Base-by-base conservation (phyloP, 2,797 vertebrate genomes). In the Anguilla obscura region DNA sequence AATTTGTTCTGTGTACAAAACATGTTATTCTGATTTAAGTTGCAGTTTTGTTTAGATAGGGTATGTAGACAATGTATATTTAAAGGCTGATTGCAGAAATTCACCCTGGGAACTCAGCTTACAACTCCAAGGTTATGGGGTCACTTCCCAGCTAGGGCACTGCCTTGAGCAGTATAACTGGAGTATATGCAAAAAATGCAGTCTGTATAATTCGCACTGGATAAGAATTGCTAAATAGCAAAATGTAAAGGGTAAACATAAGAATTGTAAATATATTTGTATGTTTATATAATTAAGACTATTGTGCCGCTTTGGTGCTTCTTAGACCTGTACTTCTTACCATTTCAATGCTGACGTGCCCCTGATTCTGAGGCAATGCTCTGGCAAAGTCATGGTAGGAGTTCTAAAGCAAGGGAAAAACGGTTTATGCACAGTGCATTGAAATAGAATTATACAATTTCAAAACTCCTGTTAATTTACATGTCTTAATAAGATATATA, bases 321-420 rank as follows among this genome's bases (percentile, higher is more conserved):
- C 33, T 52, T 10, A 27, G 9, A 33, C 2, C 48, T 21, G 10
- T 3, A 27, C 10, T 9, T 58, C 88, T 89, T 82, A 89, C 88
- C 85, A 89, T 36, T 66, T 89, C 88, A 56, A 89, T 87, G 86
- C 88, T 89, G n/a, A 87, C 82, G 24, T 86, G 88, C 14, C 86
- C 88, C n/a, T 54, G 88, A 12, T 45, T 71, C 82, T 84, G 88
- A 56, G 88, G 27, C 40, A 66, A 4, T 3, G 60, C 58, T 33
- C 45, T 60, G 30, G 36, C 60, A 58, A 8, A 14, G 12, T 21
- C 52, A 27, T 86, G 80, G 63, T 84, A 60, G 45, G 79, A 83
- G 74, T 88, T 84, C 87, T 88, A 27, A 40, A 58, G 18, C 45
- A 84, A 3, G 82, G 45, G 12, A 74, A 52, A 74, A 76, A 69